Evolutionary conservation across 2,888 invertebrate species (phyloP).

Genomic region (Plebejus melissa): DNA sequence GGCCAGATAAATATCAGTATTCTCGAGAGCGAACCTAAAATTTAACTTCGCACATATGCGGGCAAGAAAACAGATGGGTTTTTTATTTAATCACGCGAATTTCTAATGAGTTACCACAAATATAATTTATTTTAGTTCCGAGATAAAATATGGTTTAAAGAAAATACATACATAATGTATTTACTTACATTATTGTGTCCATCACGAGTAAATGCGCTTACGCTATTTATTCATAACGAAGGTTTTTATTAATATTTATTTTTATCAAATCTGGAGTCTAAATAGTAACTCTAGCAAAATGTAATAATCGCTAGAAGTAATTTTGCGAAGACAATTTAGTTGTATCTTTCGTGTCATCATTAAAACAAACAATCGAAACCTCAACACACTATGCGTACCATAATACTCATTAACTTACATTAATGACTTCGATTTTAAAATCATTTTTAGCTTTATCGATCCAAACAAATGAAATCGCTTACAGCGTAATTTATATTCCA

Average conservation of each 20-base stretch:
- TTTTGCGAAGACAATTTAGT: no score
- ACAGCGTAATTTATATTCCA: constrained; percentile 46
- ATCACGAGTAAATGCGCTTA: neutral
- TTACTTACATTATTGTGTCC: neutral
- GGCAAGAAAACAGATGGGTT: constrained; percentile 43
- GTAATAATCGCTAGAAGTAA: no score
- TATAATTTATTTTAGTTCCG: neutral
- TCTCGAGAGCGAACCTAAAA: constrained; percentile 73
- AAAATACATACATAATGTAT: neutral
- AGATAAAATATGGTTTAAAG: neutral
- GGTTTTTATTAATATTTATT: no score
- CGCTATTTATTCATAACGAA: no score
- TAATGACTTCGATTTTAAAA: neutral
- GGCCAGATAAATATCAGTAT: constrained; percentile 79
- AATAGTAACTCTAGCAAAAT: no score
- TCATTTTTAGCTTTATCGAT: neutral
- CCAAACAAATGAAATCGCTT: constrained; percentile 28
- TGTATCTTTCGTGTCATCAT: no score
- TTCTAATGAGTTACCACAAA: constrained; percentile 13
- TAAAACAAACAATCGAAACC: no score
- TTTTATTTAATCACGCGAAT: constrained; percentile 1
- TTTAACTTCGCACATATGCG: constrained; percentile 63
- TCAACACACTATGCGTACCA: no score
- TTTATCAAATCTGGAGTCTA: no score
- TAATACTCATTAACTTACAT: neutral